Evolutionary conservation across 64 coral and sea anemone genomes (phyloP), one percentile per base, ranked within the genome.

Genomic region (Cladopsammia gracilis): DNA sequence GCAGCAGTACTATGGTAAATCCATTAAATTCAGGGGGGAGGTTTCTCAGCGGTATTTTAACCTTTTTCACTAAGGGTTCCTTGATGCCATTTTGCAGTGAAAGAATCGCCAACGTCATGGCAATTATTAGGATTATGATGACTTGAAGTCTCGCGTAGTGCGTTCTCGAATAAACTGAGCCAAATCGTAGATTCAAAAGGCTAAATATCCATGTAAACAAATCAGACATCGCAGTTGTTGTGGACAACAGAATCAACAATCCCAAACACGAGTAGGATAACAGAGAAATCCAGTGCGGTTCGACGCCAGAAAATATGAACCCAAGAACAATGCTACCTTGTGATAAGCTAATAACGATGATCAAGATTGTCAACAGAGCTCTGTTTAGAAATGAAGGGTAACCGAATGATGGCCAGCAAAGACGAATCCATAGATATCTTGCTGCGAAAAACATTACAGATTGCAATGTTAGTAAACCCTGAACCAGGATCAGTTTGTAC

Each of bases 311-410:
- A 70, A 97, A 87, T 90, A 97, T 97, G 22, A 73, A 73, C 2
- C 92, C 95, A 71, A 92, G 67, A 23, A 97, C 86, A 23, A 90
- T 48, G 90, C 91, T 94, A 46, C 92, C 89, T 75, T 97, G 95
- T 48, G 91, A 87, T 49, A 94, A 62, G 15, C 90, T 58, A 16
- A 97, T 46, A 19, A 97, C 76, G 3, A 23, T 24, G 3, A 67
- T 89, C 56, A 97, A 66, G 7, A 97, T 5, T 15, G 79, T 3
- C 52, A 97, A 64, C 66, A 85, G 60, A 3, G 56, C 13, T 70
- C 87, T 85, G 25, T 90, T 92, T 20, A 94, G 10, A 58, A 83
- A 7, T 8, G 48, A 90, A n/a, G 82, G 62, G 48, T 79, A 86
- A 20, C 74, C 47, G 53, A 82, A 94, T 8, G 94, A 49, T 54